Conservation (phyloP, 2,888 invertebrate species). For the Dione juno region DNA sequence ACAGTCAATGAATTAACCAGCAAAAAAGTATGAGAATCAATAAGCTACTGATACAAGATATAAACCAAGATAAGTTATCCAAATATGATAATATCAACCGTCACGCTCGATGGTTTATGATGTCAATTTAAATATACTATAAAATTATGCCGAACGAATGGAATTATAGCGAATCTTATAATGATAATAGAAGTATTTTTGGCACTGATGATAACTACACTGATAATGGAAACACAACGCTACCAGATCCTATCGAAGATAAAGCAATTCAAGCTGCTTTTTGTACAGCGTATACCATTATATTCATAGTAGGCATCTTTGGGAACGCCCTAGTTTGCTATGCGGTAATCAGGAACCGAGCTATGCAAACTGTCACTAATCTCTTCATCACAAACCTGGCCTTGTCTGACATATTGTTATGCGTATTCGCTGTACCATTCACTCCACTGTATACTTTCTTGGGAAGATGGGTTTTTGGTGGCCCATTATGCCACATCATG, state of each 20-base stretch:
- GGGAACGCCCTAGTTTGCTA: constrained; percentile 94
- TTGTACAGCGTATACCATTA: constrained; percentile 88
- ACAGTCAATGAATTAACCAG: not conserved
- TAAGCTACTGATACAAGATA: constrained; percentile 34
- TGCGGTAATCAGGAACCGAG: constrained; percentile 91
- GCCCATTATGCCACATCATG: constrained; percentile 91
- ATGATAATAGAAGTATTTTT: constrained; percentile 55
- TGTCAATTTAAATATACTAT: constrained; percentile 64
- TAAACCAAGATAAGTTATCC: constrained; percentile 47
- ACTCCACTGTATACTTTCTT: constrained; percentile 94
- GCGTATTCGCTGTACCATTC: constrained; percentile 93
- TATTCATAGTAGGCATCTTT: constrained; percentile 91
- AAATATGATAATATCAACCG: constrained; percentile 63
- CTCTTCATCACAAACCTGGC: constrained; percentile 96
- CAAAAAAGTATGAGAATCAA: constrained; percentile 44
- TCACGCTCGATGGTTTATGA: constrained; percentile 69
- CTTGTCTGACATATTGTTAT: constrained; percentile 92
- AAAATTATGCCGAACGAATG: constrained; percentile 75
- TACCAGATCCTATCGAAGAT: constrained; percentile 84
- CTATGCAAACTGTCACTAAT: constrained; percentile 97
- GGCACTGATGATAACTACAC: constrained; percentile 48
- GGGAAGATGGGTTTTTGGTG: constrained; percentile 93
- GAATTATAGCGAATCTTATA: constrained; percentile 60
- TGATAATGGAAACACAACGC: constrained; percentile 56
- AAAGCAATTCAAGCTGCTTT: constrained; percentile 88